Percentiles rank a stretch among this genome's conserved stretches.
Evolutionary conservation across 2,113 vertebrate species (phyloP).

Genomic region (Mohoua ochrocephala): DNA sequence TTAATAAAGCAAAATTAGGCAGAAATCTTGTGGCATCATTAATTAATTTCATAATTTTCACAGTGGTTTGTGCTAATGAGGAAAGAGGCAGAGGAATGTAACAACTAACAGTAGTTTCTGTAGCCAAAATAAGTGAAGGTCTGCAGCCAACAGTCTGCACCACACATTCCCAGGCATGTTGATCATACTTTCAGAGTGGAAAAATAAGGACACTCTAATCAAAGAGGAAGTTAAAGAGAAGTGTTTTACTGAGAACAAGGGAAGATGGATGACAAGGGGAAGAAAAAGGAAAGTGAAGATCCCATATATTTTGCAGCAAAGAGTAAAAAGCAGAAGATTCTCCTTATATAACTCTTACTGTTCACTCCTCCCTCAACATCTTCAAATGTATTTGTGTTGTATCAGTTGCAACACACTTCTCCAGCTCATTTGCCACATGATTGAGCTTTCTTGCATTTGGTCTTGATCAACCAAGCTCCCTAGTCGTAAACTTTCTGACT

Average conservation of each 20-base stretch:
- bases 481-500: neutral
- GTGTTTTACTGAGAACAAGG: neutral
- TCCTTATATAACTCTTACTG: neutral
- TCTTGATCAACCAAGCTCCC: neutral
- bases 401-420: neutral
- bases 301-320: neutral
- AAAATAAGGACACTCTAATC: neutral
- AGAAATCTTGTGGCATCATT: neutral
- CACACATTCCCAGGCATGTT: neutral
- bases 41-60: slow-evolving; percentile 35
- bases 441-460: neutral
- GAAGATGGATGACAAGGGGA: neutral
- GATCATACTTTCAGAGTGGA: neutral
- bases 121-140: slow-evolving; percentile 18
- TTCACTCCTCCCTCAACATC: neutral
- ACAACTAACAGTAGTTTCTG: slow-evolving; percentile 6
- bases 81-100: neutral
- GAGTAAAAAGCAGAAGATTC: neutral
- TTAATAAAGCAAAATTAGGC: slow-evolving; percentile 2
- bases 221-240: neutral
- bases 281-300: neutral
- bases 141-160: neutral
- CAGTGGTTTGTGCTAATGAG: neutral
- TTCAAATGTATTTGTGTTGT: neutral
- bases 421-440: neutral